These are phyloP conservation scores for Drosophila affinis DNA, from an alignment of 2,888 invertebrate species.

Conservation along the genomic window DNA sequence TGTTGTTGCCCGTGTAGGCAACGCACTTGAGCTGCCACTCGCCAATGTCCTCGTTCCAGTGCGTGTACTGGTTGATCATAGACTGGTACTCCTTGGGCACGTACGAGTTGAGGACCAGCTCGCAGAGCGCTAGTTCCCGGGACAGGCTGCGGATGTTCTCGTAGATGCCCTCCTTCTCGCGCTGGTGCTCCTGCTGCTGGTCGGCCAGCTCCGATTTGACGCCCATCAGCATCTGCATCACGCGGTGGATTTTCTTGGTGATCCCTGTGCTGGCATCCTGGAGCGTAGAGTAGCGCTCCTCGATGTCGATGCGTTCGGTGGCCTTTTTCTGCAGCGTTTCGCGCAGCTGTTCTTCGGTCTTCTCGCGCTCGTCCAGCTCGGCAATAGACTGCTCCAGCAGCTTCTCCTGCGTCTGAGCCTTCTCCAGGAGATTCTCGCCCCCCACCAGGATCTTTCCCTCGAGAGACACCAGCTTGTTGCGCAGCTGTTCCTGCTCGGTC, in stretches of 20 bases:
- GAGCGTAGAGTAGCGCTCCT: constrained; percentile 96
- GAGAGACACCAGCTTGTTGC: constrained; percentile 93
- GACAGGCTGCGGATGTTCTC: constrained; percentile 96
- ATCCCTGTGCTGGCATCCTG: constrained; percentile 98
- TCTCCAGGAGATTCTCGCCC: constrained; percentile 98
- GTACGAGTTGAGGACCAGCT: constrained; percentile 94
- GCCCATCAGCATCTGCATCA: constrained; percentile 93
- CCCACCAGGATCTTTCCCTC: constrained; percentile 98
- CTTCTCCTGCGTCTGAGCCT: constrained; percentile 96
- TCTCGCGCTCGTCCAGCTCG: constrained; percentile 91
- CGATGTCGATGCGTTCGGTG: constrained; percentile 96
- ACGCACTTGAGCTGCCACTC: constrained; percentile 99
- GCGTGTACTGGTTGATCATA: constrained; percentile 94
- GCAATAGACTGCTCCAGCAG: constrained; percentile 94
- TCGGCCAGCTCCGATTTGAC: constrained; percentile 93
- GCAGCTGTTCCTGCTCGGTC: constrained; percentile 91
- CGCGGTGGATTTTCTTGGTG: constrained; percentile 95
- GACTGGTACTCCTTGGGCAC: constrained; percentile 97
- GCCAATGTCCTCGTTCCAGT: constrained; percentile 99
- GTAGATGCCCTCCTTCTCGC: constrained; percentile 97
- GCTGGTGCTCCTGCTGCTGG: constrained; percentile 96
- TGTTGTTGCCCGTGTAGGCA: constrained; percentile 99
- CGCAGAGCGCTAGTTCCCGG: constrained; percentile 95
- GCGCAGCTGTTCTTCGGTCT: constrained; percentile 91
- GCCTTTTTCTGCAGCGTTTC: constrained; percentile 94